Percentiles rank a stretch among this genome's conserved stretches.
Evolutionary conservation across 2,888 invertebrate species (phyloP).

Genomic region (Chrysolina americana): DNA sequence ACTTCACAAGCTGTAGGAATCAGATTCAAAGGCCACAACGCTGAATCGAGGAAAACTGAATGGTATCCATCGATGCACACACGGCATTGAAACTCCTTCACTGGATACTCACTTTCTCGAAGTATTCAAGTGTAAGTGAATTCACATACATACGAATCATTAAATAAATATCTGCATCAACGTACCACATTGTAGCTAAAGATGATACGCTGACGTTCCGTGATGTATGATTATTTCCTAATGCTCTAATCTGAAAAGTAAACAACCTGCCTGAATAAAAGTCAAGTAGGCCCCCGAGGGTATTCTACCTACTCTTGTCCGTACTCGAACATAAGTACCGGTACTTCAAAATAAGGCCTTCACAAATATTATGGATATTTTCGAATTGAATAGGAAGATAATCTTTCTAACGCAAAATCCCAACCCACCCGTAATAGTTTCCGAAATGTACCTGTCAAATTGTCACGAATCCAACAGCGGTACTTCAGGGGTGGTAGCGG

Average conservation of each 20-base stretch:
- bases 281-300: slow-evolving; percentile 29
- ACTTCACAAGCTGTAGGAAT: no score
- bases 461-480: slow-evolving; percentile 11
- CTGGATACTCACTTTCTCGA: no score
- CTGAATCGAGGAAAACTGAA: not conserved
- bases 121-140: slow-evolving; percentile 35
- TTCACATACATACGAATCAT: not conserved
- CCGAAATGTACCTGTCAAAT: slow-evolving; percentile 33
- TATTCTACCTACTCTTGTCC: slow-evolving; percentile 36
- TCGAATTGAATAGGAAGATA: slow-evolving; percentile 26
- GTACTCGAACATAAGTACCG: slow-evolving; percentile 25
- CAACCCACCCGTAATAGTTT: slow-evolving; percentile 26
- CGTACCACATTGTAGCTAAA: no score
- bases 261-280: slow-evolving; percentile 32
- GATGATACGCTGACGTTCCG: not conserved
- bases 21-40: no score
- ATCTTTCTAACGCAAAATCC: slow-evolving; percentile 26
- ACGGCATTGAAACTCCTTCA: no score
- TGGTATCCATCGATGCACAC: not conserved
- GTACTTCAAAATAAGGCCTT: slow-evolving; percentile 25
- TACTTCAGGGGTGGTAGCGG: slow-evolving; percentile 7
- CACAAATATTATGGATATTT: slow-evolving; percentile 28
- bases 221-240: not conserved
- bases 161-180: not conserved
- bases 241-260: slow-evolving; percentile 32